Evolutionary conservation across 1,140 invertebrate genomes (phyloP).

Genomic region (Hyles euphorbiae): DNA sequence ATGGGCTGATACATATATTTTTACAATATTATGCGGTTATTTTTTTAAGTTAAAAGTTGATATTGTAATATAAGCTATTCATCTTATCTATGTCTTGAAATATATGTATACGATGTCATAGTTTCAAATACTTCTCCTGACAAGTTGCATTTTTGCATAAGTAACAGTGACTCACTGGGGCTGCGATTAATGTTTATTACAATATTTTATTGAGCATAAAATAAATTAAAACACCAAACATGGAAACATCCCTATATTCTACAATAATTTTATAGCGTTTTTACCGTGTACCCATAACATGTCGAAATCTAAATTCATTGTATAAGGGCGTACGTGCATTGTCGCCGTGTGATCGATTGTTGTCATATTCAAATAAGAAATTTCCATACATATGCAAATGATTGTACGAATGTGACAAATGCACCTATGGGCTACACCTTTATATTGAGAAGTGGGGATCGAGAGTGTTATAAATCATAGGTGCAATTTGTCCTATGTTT

Average conservation of each 20-base stretch:
- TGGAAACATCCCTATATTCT: no score
- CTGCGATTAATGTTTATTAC: background rate
- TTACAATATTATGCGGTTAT: background rate
- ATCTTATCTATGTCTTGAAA: constrained; percentile 1
- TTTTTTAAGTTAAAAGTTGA: background rate
- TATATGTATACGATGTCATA: background rate
- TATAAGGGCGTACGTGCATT: constrained; percentile 43
- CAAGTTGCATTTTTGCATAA: no score
- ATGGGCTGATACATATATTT: no score
- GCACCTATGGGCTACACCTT: background rate
- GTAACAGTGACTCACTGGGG: background rate
- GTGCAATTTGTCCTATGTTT: no score
- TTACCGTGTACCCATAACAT: background rate
- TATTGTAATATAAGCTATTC: no score
- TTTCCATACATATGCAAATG: constrained; percentile 59
- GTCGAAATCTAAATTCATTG: constrained; percentile 34
- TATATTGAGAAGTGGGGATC: no score
- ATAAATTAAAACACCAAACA: no score
- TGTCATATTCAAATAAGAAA: constrained; percentile 55
- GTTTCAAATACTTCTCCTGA: no score
- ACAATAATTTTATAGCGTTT: no score
- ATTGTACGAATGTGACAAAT: constrained; percentile 6
- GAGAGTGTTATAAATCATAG: no score
- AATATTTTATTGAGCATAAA: no score
- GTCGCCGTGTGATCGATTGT: constrained; percentile 53